Conservation (phyloP, 2,888 invertebrate genomes). For the Folsomia candida region DNA sequence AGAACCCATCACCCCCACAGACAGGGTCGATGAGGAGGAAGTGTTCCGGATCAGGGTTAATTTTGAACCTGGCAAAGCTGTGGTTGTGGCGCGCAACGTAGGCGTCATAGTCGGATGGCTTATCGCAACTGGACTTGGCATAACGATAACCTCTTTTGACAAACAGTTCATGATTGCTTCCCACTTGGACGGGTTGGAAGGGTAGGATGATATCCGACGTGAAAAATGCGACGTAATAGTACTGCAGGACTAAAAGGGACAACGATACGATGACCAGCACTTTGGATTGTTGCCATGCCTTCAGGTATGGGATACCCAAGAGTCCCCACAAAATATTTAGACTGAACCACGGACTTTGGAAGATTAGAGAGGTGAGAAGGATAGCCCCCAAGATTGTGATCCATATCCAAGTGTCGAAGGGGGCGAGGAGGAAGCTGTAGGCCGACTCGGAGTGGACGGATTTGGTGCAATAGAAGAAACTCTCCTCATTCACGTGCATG, state of each 20-base stretch:
- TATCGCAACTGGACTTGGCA: not conserved
- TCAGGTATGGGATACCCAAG: slow-evolving; percentile 10
- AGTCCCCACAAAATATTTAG: slow-evolving; percentile 16
- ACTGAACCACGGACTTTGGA: slow-evolving; percentile 12
- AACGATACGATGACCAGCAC: not conserved
- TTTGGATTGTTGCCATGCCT: not conserved
- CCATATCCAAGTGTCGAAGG: not conserved
- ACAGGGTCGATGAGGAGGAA: not conserved
- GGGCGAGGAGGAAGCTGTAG: not conserved
- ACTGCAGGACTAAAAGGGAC: slow-evolving; percentile 1
- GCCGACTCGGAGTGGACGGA: not conserved
- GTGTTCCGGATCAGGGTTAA: not conserved
- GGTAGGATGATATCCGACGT: slow-evolving; percentile 14
- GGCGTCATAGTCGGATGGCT: not conserved
- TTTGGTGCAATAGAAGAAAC: not conserved
- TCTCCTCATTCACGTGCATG: slow-evolving; percentile 16
- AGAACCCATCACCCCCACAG: not conserved
- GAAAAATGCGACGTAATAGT: slow-evolving; percentile 10
- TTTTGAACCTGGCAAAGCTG: not conserved
- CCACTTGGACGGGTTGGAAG: not conserved
- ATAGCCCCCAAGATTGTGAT: not conserved
- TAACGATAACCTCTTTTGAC: too few species aligned
- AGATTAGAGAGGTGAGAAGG: not conserved
- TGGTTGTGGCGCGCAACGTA: not conserved
- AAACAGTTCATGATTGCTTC: not conserved